Evolutionary conservation across 1,140 invertebrate species (phyloP), one percentile per base, ranked within the genome.

Genomic region (Papilio polyxenes): DNA sequence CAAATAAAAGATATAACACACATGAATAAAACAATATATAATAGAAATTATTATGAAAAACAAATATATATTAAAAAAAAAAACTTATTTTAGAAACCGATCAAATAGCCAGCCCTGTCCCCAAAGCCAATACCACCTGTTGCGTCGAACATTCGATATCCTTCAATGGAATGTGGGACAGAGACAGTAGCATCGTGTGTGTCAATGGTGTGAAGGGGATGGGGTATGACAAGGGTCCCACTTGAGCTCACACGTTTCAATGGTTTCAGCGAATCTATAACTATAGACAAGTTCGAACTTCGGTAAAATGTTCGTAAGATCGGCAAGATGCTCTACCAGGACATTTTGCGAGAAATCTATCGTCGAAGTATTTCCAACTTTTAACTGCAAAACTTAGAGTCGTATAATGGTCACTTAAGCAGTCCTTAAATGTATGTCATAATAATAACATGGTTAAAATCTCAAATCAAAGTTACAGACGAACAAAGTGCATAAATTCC

Each of bases 81-180:
- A 20, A 20, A 20, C 15, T 75, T 49, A 48, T 81, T 82, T 80
- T 74, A 31, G 75, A 84, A 91, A 91, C 82, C 90, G 83, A 93
- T 93, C 88, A 88, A 85, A 85, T 75, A 84, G 83, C 0, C 91
- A 93, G 82, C 92, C 92, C 92, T 94, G 88, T 83, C 86, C 75
- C 85, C 83, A 87, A 89, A 90, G 84, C 89, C 92, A 89, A 94
- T 94, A 92, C 88, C 82, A 92, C 92, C 88, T 94, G 92, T 94
- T 94, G 92, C 91, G 85, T 87, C 88, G 88, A 94, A 92, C 91
- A 90, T 94, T 94, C 92, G 92, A 94, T 94, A 92, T 91, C 91
- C 89, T 92, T 92, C 92, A 92, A 92, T 93, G 91, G 89, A 85
- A 90, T 85, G 87, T 59, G 84, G 80, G 86, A 94, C 59, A 74